Evolutionary conservation across 2,888 invertebrate genomes (phyloP).

Genomic region (Megaustenia siamemsis): DNA sequence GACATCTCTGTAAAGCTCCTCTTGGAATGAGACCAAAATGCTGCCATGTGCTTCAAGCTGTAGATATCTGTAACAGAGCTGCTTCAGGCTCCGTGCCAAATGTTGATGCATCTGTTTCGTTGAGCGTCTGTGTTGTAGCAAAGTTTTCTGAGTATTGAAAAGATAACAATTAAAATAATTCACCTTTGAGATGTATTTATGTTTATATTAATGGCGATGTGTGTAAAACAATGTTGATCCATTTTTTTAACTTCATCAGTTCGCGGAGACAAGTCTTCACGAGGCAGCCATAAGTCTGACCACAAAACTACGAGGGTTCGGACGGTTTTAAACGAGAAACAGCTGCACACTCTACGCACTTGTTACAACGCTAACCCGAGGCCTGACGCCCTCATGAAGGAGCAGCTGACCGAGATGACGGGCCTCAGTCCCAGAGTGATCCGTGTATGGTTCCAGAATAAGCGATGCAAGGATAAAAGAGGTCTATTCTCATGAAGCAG

Average conservation of each 20-base stretch:
- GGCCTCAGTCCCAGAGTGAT: constrained; percentile 97
- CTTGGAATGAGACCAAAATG: too few species aligned
- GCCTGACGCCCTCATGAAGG: constrained; percentile 99
- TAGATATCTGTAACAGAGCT: too few species aligned
- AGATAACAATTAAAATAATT: too few species aligned
- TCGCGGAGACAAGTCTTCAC: constrained; percentile 65
- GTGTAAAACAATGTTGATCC: not conserved
- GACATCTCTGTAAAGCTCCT: too few species aligned
- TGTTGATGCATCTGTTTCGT: too few species aligned
- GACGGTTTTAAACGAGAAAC: constrained; percentile 99
- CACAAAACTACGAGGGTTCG: constrained; percentile 97
- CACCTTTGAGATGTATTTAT: too few species aligned
- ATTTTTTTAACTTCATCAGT: constrained; percentile 58
- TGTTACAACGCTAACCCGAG: constrained; percentile 98
- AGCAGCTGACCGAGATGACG: constrained; percentile 99
- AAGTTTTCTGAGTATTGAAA: too few species aligned
- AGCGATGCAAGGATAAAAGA: constrained; percentile 82
- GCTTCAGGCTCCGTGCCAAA: too few species aligned
- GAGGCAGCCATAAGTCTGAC: constrained; percentile 69
- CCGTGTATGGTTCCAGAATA: constrained; percentile 97
- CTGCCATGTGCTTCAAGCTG: too few species aligned
- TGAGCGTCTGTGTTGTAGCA: too few species aligned
- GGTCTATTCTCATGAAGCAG: constrained; percentile 96
- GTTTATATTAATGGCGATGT: too few species aligned
- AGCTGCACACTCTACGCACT: constrained; percentile 96